Percentiles rank a stretch among this genome's conserved stretches.
These are phyloP conservation scores for Subanguina moxae DNA, from an alignment of 1,140 invertebrate species.

Conservation along the genomic window DNA sequence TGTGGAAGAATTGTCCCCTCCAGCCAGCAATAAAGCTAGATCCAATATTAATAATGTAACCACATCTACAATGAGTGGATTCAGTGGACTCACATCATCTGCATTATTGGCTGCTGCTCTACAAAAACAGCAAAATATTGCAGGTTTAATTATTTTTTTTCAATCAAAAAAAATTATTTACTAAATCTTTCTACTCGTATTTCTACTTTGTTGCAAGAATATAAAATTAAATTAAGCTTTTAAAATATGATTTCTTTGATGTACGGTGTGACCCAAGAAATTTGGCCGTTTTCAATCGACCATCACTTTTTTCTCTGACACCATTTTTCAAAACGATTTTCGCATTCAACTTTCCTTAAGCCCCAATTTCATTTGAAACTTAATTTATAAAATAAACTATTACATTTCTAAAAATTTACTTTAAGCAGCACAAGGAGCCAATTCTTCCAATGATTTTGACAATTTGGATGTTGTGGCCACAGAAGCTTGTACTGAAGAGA, in stretches of 20 bases:
- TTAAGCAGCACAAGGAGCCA: neutral
- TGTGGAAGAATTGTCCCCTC: slow-evolving; percentile 1
- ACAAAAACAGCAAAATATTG: neutral
- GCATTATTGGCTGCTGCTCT: neutral
- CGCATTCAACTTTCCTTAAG: too few species aligned
- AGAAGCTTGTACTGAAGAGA: neutral
- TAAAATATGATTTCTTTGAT: too few species aligned
- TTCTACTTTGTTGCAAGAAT: neutral
- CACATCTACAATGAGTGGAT: neutral
- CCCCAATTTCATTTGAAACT: too few species aligned
- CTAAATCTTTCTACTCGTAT: neutral
- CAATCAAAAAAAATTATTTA: neutral
- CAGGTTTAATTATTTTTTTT: neutral
- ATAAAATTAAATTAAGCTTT: too few species aligned
- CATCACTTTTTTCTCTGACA: too few species aligned
- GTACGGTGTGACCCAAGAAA: too few species aligned
- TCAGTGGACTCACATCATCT: neutral
- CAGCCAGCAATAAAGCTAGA: neutral
- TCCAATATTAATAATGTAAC: neutral
- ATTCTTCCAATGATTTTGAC: neutral
- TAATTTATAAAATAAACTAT: too few species aligned
- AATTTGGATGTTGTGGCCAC: neutral
- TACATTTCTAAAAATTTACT: neutral
- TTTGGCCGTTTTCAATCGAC: too few species aligned
- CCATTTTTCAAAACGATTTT: too few species aligned